Base-by-base conservation (phyloP, 2,113 vertebrate species). In the Syngnathus scovelli region DNA sequence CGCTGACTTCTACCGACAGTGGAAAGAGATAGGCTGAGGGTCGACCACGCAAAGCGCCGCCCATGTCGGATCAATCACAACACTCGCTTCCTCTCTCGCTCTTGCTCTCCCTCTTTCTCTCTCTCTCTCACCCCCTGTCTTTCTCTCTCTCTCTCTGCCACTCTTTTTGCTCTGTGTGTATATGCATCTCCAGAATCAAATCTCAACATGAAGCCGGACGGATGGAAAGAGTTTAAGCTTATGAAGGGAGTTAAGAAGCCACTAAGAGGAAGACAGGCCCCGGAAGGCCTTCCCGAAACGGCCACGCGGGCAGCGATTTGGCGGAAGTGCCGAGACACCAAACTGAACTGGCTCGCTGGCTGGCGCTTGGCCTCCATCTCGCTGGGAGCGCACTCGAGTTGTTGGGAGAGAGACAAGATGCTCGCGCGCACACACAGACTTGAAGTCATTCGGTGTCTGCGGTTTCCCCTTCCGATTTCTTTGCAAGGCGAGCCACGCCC, bases 21-120 rank as follows among this genome's bases (percentile, higher is more conserved):
- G 96, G 96, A 99, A 99, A 78, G 96, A 99, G 90, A 96, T 99
- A 65, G 96, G 96, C 86, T 99, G 96, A 99, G 69, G 76, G 70
- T 12, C 13, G 27, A 11, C 13, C 12, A 21, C 18, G n/a, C 18
- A 23, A 11, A 68, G 46, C 66, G 76, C 85, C 83, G 85, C 87
- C 78, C 77, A 76, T 79, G 38, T 80, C 78, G 85, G 90, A 91
- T 91, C 86, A 86, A 91, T 91, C 89, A 86, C 89, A 79, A 90
- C 89, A 90, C 89, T 86, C 88, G 88, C 86, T 88, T 89, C 83
- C 89, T 90, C 19, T 75, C 78, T 80, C 79, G 82, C 82, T 84
- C 90, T 75, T 85, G 86, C 84, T 89, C 75, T 89, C 6, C 3
- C 23, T 33, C 27, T 21, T 13, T 10, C 23, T 7, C 11, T 16